phyloP scores from a whole-genome alignment of 2,888 invertebrate genomes.

The Netelia inedita region DNA sequence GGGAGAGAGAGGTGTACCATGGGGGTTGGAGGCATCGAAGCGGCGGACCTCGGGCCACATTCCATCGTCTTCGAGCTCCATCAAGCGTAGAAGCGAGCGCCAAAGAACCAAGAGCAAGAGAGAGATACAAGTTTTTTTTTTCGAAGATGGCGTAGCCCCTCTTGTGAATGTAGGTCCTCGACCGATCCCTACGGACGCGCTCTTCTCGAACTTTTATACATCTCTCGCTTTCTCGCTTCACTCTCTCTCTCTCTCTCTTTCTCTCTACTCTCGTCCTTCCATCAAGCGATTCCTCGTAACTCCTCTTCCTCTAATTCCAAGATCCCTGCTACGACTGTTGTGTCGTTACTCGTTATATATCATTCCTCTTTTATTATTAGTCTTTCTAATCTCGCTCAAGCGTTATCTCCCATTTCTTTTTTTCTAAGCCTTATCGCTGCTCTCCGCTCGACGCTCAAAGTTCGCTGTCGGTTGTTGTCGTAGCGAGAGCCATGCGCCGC shows the following conservation, averaged over 20 bases:
- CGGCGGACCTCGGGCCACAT: conserved; percentile 80
- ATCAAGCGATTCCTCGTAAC: conserved; percentile 61
- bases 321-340: not conserved
- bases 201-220: conserved; percentile 55
- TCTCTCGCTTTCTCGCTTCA: conserved; percentile 59
- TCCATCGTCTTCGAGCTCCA: conserved; percentile 80
- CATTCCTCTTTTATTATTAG: conserved; percentile 35
- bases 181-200: conserved; percentile 79
- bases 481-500: conserved; percentile 27
- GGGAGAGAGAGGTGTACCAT: conserved; percentile 48
- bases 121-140: conserved; percentile 69
- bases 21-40: conserved; percentile 72
- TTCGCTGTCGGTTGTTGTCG: conserved; percentile 40
- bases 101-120: conserved; percentile 13
- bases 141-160: conserved; percentile 82
- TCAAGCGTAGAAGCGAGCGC: not conserved
- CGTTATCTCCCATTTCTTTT: conserved; percentile 42
- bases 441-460: conserved; percentile 52
- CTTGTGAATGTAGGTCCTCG: conserved; percentile 85
- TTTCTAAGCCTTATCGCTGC: conserved; percentile 50
- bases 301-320: conserved; percentile 30
- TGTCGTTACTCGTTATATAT: conserved; percentile 25
- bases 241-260: conserved; percentile 26
- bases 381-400: conserved; percentile 24
- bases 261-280: conserved; percentile 45